Base-by-base conservation (phyloP, 2,113 vertebrate species). In the Xiphophorus hellerii region DNA sequence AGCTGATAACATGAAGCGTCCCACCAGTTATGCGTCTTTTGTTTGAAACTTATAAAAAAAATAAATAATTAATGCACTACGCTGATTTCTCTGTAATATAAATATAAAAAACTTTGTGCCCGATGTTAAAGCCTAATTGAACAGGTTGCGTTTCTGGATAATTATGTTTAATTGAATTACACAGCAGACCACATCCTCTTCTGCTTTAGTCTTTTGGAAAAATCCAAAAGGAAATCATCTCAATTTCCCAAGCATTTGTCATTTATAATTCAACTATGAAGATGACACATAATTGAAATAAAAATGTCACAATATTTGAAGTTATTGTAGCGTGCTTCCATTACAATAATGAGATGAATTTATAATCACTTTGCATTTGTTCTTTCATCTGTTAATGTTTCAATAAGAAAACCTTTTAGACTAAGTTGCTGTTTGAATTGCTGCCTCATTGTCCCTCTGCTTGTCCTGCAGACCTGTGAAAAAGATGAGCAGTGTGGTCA, bases 401-500 rank as follows among this genome's bases (percentile, higher is more conserved):
- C 10, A 58, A 25, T n/a, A 10, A 9, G 17, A 58, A 20, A 9
- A n/a, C 0, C 25, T 22, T 51, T 20, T 51, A 51, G 20, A 22
- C 58, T 73, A 71, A 80, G 12, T 71, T 62, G 61, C 20, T 69
- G 4, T 4, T 14, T 58, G 1, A 28, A 7, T 44, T 22, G 72
- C 17, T 1, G 10, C 62, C 51, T 42, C 30, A 29, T 37, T 62
- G 1, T 71, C 29, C 71, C 27, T 80, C 7, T 66, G 27, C 82
- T 29, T 86, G 9, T 83, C 64, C 87, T 54, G 35, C 89, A 98
- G 97, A 96, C 97, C 70, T 97, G 97, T 66, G 95, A 97, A 64
- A 85, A 90, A 77, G 96, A 98, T 37, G 20, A 89, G 17, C 97
- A 98, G 92, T 98, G 97, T 20, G 94, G 95, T 0, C 54, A 85